Evolutionary conservation across 2,888 invertebrate species (phyloP).

Genomic region (Cantharis nigra): DNA sequence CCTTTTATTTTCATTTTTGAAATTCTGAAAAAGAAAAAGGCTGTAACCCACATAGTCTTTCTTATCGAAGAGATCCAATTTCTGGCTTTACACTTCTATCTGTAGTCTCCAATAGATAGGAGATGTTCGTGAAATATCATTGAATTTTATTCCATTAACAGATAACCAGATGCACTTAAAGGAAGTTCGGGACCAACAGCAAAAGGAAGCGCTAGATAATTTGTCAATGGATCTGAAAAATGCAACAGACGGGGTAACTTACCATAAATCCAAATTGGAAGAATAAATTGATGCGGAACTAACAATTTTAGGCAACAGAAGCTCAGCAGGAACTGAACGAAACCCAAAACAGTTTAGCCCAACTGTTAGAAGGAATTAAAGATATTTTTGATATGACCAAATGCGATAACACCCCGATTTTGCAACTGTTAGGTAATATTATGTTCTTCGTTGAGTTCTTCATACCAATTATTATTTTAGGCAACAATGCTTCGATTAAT

Average conservation of each 20-base stretch:
- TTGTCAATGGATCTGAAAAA: slow-evolving; percentile 60
- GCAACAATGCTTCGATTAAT: slow-evolving; percentile 73
- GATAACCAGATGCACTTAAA: slow-evolving; percentile 66
- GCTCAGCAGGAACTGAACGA: slow-evolving; percentile 48
- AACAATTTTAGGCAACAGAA: slow-evolving; percentile 42
- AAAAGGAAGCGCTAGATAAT: slow-evolving; percentile 63
- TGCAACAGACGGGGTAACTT: slow-evolving; percentile 54
- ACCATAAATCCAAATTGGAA: background rate
- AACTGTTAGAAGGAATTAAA: slow-evolving; percentile 58
- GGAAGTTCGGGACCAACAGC: slow-evolving; percentile 62
- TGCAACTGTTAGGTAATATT: slow-evolving; percentile 15
- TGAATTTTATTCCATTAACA: slow-evolving; percentile 30
- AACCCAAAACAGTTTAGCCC: slow-evolving; percentile 39
- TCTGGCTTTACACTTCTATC: too few relatives aligned
- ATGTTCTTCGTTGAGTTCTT: too few relatives aligned
- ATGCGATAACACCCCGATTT: slow-evolving; percentile 72
- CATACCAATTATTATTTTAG: slow-evolving; percentile 34
- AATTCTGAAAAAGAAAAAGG: too few relatives aligned
- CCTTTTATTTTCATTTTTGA: too few relatives aligned
- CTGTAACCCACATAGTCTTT: too few relatives aligned
- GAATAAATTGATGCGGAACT: background rate
- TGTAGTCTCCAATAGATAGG: too few relatives aligned
- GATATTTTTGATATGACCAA: slow-evolving; percentile 64
- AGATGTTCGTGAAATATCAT: too few relatives aligned
- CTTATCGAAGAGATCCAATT: too few relatives aligned